Conservation (phyloP, 2,797 vertebrate genomes). For the Dendrocincla fuliginosa region DNA sequence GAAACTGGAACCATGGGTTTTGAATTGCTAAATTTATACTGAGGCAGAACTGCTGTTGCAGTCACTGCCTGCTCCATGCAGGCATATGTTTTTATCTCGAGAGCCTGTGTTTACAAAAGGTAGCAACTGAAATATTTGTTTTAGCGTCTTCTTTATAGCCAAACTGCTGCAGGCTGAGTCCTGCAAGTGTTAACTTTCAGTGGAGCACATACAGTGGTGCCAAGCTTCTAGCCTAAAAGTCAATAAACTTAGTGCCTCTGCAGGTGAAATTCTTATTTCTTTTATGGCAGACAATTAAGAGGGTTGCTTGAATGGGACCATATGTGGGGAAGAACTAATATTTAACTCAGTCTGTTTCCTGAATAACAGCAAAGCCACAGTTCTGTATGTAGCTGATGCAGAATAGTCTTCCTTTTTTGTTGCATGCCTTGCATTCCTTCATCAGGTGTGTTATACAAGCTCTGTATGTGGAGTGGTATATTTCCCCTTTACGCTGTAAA, state of each 20-base stretch:
- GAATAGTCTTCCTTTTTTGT: not conserved
- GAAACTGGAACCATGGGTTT: not conserved
- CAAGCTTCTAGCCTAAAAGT: not conserved
- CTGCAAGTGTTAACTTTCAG: not conserved
- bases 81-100: not conserved
- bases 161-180: not conserved
- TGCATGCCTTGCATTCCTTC: not conserved
- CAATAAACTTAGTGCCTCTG: constrained; percentile 8
- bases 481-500: not conserved
- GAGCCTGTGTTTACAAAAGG: not conserved
- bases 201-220: not conserved
- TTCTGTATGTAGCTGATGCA: not conserved
- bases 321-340: not conserved
- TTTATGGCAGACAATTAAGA: constrained; percentile 18
- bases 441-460: not conserved
- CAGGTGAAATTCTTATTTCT: constrained; percentile 56
- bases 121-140: not conserved
- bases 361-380: not conserved
- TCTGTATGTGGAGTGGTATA: not conserved
- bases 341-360: not conserved
- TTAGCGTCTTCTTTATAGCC: not conserved
- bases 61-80: not conserved
- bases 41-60: not conserved
- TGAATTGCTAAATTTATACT: not conserved
- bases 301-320: not conserved